Evolutionary conservation across 2,888 invertebrate genomes (phyloP), one percentile per base, ranked within the genome.

Genomic region (Eretmocerus hayati): DNA sequence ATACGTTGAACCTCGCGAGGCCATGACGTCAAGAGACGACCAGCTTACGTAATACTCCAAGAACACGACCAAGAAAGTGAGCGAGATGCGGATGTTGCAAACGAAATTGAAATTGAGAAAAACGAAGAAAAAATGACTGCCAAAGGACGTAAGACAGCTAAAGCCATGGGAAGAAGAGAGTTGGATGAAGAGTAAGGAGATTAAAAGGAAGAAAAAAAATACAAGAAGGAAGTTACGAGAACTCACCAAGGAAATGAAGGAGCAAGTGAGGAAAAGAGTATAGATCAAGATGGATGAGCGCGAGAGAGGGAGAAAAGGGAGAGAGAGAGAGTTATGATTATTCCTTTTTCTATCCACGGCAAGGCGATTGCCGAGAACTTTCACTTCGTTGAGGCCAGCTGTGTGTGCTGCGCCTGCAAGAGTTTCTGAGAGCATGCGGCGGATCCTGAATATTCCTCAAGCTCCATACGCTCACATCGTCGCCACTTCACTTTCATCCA

Each of bases 311-410:
- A n/a, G n/a, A 5, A 35, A n/a, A 23, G 13, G 15, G 23, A 33
- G 46, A n/a, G n/a, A 46, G 39, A 23, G 47, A 46, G 46, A 47
- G 47, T 47, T 47, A 47, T 47, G 47, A 42, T 42, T 47, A 36
- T 30, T 31, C 30, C 36, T 15, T 41, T 8, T 40, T 30, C 15
- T 30, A 38, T 31, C 15, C 3, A 20, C 20, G 43, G 37, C 37
- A 26, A 20, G 18, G 18, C 26, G 23, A n/a, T 11, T 19, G 32
- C 23, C 41, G 52, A 55, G 58, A 64, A 65, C 65, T 65, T 65
- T 65, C 65, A 65, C 65, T 65, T 62, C 50, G 59, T 54, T 63
- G 61, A 63, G 61, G 60, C 62, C 62, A 59, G 56, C 43, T 47
- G 39, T 43, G 39, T 35, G 40, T 36, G 45, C n/a, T n/a, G n/a